These are phyloP conservation scores for Meta bourneti DNA, from an alignment of 2,888 invertebrate species.

Conservation along the genomic window DNA sequence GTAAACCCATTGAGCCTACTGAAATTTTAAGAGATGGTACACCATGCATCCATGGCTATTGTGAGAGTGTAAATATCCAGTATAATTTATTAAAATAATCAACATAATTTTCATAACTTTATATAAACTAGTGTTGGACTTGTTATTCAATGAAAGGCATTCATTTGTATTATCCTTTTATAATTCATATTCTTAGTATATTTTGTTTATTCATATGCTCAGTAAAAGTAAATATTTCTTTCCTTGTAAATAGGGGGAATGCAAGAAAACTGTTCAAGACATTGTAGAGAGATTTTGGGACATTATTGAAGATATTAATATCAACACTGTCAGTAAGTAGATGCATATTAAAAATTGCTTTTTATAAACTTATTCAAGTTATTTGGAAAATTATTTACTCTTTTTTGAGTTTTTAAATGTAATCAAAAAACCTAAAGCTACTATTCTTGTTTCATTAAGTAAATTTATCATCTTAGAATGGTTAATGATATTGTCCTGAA, in stretches of 20 bases:
- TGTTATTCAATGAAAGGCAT: background rate
- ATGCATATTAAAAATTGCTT: background rate
- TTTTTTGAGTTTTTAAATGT: background rate
- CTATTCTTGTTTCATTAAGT: too few species aligned
- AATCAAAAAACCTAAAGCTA: background rate
- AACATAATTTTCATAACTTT: background rate
- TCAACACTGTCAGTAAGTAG: conserved; percentile 88
- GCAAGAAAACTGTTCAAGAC: conserved; percentile 96
- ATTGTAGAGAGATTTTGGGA: conserved; percentile 98
- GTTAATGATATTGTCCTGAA: too few species aligned
- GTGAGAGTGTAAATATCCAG: conserved; percentile 87
- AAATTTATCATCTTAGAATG: too few species aligned
- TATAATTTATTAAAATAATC: background rate
- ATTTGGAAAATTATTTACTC: too few species aligned
- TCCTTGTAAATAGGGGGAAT: conserved; percentile 88
- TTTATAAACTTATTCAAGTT: background rate
- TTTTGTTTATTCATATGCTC: background rate
- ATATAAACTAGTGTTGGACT: background rate
- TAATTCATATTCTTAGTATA: background rate
- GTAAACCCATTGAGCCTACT: conserved; percentile 92
- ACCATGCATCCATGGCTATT: conserved; percentile 97
- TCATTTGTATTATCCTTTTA: background rate
- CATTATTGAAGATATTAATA: conserved; percentile 97
- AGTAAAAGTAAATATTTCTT: conserved; percentile 9
- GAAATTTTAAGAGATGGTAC: conserved; percentile 95